These are phyloP conservation scores for Hylomyscus alleni DNA, from an alignment of 2,797 vertebrate species.

Conservation along the genomic window DNA sequence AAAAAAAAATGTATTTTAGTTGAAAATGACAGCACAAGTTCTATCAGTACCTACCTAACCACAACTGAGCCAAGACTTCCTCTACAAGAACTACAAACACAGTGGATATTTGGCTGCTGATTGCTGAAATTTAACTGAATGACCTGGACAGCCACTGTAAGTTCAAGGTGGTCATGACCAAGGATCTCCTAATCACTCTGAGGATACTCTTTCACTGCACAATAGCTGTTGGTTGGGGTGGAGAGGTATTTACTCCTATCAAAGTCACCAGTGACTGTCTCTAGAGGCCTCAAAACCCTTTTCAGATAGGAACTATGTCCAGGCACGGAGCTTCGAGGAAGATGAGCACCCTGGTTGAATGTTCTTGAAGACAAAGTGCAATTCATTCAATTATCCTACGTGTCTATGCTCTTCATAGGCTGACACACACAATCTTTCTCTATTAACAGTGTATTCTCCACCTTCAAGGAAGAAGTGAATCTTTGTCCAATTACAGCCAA, in stretches of 20 bases:
- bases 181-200: neutral
- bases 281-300: slow-evolving; percentile 1
- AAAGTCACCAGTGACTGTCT: neutral
- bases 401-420: neutral
- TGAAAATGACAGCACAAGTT: slow-evolving; percentile 2
- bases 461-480: neutral
- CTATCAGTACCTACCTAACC: neutral
- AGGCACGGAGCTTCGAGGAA: neutral
- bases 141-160: neutral
- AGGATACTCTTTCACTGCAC: neutral
- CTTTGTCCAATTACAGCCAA: neutral
- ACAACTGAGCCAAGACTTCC: neutral
- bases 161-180: neutral
- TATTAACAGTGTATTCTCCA: neutral
- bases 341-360: slow-evolving; percentile 1
- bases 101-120: neutral
- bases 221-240: neutral
- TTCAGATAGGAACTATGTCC: slow-evolving; percentile 1
- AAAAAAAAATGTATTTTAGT: slow-evolving; percentile 8
- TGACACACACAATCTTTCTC: slow-evolving; percentile 1
- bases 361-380: slow-evolving; percentile 1
- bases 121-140: slow-evolving; percentile 17
- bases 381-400: neutral
- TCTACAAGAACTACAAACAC: neutral
- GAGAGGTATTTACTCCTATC: neutral